A percentile compares a stretch with the other conserved stretches of the same genome.
Conservation (phyloP, 2,888 invertebrate genomes). For the Acanthopleura granulata region DNA sequence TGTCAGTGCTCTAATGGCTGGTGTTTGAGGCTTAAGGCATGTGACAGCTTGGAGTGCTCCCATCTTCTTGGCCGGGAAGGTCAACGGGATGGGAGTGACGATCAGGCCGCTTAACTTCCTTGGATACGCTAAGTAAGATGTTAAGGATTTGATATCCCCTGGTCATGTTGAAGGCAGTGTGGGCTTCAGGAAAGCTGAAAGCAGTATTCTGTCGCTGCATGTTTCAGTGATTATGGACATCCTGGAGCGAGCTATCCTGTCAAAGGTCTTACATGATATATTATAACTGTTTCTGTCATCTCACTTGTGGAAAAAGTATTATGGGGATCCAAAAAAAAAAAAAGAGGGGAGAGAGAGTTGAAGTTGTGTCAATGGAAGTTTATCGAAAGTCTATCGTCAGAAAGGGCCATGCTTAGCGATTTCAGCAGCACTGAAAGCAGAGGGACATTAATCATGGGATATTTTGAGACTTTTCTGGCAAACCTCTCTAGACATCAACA, state of each 20-base stretch:
- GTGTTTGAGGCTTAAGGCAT: not conserved
- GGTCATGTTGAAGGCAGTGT: not conserved
- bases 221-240: constrained; percentile 1
- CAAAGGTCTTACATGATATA: not conserved
- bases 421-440: not conserved
- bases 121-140: constrained; percentile 1
- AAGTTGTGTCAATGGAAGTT: constrained; percentile 12
- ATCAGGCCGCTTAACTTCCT: not conserved
- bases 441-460: constrained; percentile 12
- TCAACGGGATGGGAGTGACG: not conserved
- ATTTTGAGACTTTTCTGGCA: constrained; percentile 12
- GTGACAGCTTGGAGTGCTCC: constrained; percentile 13
- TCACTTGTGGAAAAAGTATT: not conserved
- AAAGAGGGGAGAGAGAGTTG: too few species aligned
- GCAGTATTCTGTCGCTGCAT: not conserved
- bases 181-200: too few species aligned
- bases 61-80: not conserved
- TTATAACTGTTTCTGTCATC: not conserved
- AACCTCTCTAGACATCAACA: not conserved
- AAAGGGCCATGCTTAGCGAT: constrained; percentile 6
- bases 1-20: not conserved
- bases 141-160: not conserved
- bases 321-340: not conserved
- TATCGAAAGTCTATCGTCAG: constrained; percentile 16
- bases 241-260: not conserved